Evolutionary conservation across 1,140 invertebrate genomes (phyloP).

Genomic region (Dinothrombium tinctorium): DNA sequence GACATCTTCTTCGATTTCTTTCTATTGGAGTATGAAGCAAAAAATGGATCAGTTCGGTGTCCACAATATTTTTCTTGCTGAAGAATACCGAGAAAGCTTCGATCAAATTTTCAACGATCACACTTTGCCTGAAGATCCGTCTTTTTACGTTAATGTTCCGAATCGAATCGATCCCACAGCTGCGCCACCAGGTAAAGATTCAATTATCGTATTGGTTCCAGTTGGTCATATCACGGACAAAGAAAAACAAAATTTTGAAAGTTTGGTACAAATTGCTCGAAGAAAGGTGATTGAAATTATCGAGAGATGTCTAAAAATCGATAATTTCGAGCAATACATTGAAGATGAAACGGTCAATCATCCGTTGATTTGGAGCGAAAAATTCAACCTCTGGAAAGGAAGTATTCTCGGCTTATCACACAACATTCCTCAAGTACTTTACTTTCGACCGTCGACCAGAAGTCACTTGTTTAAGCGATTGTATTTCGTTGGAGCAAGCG

Average conservation of each 20-base stretch:
- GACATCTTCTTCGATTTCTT: not conserved
- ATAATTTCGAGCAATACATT: not conserved
- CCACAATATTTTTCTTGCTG: not conserved
- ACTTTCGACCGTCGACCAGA: not conserved
- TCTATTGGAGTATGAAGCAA: not conserved
- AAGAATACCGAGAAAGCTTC: not conserved
- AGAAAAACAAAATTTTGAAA: not conserved
- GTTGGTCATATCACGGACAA: not conserved
- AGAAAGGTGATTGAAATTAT: not conserved
- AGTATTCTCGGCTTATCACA: not conserved
- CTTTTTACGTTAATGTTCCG: not conserved
- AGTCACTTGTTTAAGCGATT: not conserved
- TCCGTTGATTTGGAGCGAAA: not conserved
- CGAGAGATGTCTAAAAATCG: not conserved
- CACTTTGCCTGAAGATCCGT: not conserved
- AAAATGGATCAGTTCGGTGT: not conserved
- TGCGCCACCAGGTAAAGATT: not conserved
- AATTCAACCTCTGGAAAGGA: conserved; percentile 4
- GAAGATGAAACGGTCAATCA: not conserved
- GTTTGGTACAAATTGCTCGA: not conserved
- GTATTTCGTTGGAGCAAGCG: not conserved
- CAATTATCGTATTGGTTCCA: not conserved
- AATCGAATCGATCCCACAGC: not conserved
- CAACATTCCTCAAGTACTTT: not conserved
- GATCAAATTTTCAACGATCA: not conserved